These are phyloP conservation scores for Steatornis caripensis DNA, from an alignment of 2,113 vertebrate species.

Conservation along the genomic window DNA sequence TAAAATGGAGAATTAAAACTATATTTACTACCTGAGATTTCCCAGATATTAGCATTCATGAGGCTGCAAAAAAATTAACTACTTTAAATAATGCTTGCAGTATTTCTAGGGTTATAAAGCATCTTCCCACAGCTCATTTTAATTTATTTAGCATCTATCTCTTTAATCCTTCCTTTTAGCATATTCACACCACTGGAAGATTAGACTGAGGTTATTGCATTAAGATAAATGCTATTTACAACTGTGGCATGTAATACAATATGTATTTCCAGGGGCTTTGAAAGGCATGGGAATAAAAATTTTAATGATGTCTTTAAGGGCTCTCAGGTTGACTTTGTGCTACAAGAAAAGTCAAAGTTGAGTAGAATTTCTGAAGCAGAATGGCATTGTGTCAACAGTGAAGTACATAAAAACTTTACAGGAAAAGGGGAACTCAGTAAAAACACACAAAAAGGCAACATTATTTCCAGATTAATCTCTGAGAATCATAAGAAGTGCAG, in stretches of 20 bases:
- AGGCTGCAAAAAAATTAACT: slow-evolving; percentile 63
- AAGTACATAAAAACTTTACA: slow-evolving; percentile 14
- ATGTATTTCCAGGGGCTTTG: slow-evolving; percentile 4
- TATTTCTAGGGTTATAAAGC: slow-evolving; percentile 44
- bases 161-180: background rate
- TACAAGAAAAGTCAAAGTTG: background rate
- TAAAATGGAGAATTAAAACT: slow-evolving; percentile 61
- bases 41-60: slow-evolving; percentile 38
- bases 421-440: background rate
- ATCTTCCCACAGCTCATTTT: slow-evolving; percentile 29
- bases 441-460: background rate
- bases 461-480: background rate
- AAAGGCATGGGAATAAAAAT: background rate
- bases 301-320: background rate
- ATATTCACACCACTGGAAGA: slow-evolving; percentile 25
- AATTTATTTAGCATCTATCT: slow-evolving; percentile 43
- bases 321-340: background rate
- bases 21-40: slow-evolving; percentile 54
- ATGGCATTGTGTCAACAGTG: background rate
- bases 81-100: slow-evolving; percentile 52
- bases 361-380: background rate
- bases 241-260: background rate
- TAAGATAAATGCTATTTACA: slow-evolving; percentile 53
- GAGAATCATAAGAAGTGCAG: background rate
- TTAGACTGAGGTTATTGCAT: slow-evolving; percentile 2